Base-by-base conservation (phyloP, 1,140 invertebrate species). In the Calycopis cecrops region DNA sequence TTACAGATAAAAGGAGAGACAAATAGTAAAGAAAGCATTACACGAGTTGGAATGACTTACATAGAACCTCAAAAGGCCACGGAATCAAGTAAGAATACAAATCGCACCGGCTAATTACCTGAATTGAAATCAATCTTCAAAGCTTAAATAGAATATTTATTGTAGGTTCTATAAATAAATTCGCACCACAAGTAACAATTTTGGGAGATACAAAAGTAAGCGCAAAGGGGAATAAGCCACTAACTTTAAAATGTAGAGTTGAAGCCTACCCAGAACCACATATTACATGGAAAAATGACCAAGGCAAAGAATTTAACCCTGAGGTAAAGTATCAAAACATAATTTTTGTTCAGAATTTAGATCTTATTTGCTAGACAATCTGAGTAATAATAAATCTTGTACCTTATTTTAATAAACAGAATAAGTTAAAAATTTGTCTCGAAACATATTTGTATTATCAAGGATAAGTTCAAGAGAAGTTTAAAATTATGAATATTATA, bases 201-300 rank as follows among this genome's bases (percentile, higher is more conserved):
- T 28, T 28, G 12, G 38, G 38, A 14, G 12, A 38, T 48, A 6
- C 54, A 48, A 44, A 55, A 33, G 48, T 55, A 17, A n/a, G 12
- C 4, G n/a, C 21, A 37, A 18, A 48, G 12, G 17, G 17, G n/a
- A 35, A 47, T 28, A 17, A 37, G 35, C 34, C 10, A 16, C 14
- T 55, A 18, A 33, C 18, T 12, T 34, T 57, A 10, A 16, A 50
- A 44, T 57, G 55, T 44, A 42, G 28, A 33, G 48, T 57, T 14
- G 38, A 50, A n/a, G 55, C 48, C 14, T 42, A 57, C 12, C 55
- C 55, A 4, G 14, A 57, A 17, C 55, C 55, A 14, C 28, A 28
- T 28, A 50, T 57, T n/a, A 37, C 49, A 4, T 57, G 55, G 55
- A 21, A 57, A 21, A 37, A 42, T 4, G 47, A 50, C 17, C 8